Evolutionary conservation across 2,888 invertebrate genomes (phyloP).

Genomic region (Exephanes ischioxanthus): DNA sequence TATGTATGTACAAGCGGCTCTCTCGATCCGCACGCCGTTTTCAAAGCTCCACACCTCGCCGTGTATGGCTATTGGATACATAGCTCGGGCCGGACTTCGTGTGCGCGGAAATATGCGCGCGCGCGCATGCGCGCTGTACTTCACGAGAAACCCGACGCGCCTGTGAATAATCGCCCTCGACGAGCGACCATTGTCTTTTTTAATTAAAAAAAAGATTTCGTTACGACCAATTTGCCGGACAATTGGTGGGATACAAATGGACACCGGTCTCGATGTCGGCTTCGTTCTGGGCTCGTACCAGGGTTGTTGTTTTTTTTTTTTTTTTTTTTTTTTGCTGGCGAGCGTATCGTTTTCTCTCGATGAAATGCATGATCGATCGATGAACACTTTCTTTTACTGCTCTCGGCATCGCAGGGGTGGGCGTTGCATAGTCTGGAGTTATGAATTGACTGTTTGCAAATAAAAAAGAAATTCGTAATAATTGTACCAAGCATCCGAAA

Average conservation of each 20-base stretch:
- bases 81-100: constrained; percentile 40
- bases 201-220: constrained; percentile 72
- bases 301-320: constrained; percentile 4
- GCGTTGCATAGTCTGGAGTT: neutral
- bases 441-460: neutral
- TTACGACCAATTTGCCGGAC: constrained; percentile 74
- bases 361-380: constrained; percentile 33
- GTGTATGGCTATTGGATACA: constrained; percentile 1
- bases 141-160: constrained; percentile 58
- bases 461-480: neutral
- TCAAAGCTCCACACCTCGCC: neutral
- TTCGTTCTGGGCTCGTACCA: constrained; percentile 21
- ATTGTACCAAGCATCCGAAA: neutral
- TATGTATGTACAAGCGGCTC: neutral
- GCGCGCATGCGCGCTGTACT: constrained; percentile 29
- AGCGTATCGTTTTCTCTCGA: constrained; percentile 15
- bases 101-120: constrained; percentile 37
- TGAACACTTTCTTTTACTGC: neutral
- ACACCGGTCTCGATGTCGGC: constrained; percentile 40
- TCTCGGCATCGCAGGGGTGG: neutral
- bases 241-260: constrained; percentile 68
- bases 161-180: constrained; percentile 74
- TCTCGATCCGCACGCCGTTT: constrained; percentile 22
- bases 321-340: neutral
- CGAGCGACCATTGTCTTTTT: constrained; percentile 74